Conservation (phyloP, 2,888 invertebrate species). For the Cheilosia urbana region DNA sequence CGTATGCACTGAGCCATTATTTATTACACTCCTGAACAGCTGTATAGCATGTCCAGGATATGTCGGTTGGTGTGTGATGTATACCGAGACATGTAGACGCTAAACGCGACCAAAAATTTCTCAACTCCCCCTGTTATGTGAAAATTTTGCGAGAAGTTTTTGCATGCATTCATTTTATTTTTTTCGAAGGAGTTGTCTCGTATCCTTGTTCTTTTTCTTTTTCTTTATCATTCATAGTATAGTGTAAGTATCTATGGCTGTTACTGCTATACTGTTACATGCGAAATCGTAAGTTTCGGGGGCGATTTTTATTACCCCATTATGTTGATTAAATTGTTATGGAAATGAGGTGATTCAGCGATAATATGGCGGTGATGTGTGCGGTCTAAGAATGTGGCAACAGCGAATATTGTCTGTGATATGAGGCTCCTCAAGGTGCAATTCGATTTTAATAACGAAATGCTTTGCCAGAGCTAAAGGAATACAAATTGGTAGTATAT, state of each 20-base stretch:
- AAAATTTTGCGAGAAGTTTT: slow-evolving; percentile 44
- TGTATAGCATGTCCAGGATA: slow-evolving; percentile 56
- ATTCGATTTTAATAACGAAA: slow-evolving; percentile 72
- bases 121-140: slow-evolving; percentile 7
- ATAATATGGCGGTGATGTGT: slow-evolving; percentile 44
- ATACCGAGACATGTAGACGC: slow-evolving; percentile 56
- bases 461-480: slow-evolving; percentile 14
- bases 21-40: slow-evolving; percentile 45
- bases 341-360: slow-evolving; percentile 73
- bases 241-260: slow-evolving; percentile 15
- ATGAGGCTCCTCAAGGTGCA: slow-evolving; percentile 65
- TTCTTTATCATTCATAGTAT: neutral
- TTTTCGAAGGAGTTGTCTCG: slow-evolving; percentile 25
- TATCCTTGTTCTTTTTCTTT: neutral
- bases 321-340: slow-evolving; percentile 75
- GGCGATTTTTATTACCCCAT: slow-evolving; percentile 75
- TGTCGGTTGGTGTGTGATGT: slow-evolving; percentile 46
- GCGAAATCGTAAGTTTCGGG: slow-evolving; percentile 62
- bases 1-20: slow-evolving; percentile 72
- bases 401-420: slow-evolving; percentile 39
- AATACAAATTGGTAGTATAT: slow-evolving; percentile 39
- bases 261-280: slow-evolving; percentile 2
- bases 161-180: slow-evolving; percentile 47
- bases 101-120: slow-evolving; percentile 58
- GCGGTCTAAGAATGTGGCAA: neutral